Conservation (phyloP, 2,888 invertebrate species). For the Leistus spinibarbis region DNA sequence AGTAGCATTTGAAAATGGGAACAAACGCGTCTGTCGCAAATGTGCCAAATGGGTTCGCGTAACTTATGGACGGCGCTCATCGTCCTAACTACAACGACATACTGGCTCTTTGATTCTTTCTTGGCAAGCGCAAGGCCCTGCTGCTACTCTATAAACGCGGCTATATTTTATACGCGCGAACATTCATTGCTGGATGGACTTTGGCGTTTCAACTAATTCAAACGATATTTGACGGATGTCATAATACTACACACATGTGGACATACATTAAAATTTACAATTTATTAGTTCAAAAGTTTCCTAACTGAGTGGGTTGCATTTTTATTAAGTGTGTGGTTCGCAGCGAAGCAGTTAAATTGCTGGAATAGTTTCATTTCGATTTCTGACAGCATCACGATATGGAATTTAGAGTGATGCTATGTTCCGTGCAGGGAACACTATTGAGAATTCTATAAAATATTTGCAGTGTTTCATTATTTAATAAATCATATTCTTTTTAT, state of each 20-base stretch:
- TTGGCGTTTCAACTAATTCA: slow-evolving; percentile 4
- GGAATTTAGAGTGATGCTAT: too few species aligned
- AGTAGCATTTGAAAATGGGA: not conserved
- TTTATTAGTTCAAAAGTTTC: not conserved
- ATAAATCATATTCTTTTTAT: too few species aligned
- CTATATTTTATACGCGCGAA: not conserved
- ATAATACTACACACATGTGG: not conserved
- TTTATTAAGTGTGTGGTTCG: too few species aligned
- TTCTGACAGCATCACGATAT: too few species aligned
- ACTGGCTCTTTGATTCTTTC: slow-evolving; percentile 7
- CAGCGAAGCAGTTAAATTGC: too few species aligned
- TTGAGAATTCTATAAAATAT: too few species aligned
- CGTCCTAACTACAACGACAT: not conserved
- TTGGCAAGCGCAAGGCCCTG: not conserved
- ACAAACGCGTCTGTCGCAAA: not conserved
- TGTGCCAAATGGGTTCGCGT: not conserved
- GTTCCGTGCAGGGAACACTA: too few species aligned
- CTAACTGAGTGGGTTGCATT: not conserved
- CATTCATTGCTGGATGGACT: slow-evolving; percentile 8
- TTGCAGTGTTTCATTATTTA: too few species aligned
- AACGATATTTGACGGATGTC: slow-evolving; percentile 1
- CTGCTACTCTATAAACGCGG: not conserved
- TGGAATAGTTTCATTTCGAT: too few species aligned
- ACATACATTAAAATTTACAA: not conserved
- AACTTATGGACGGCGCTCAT: not conserved